These are phyloP conservation scores for Cryptotis parvus DNA, from an alignment of 2,113 vertebrate genomes.

Conservation along the genomic window DNA sequence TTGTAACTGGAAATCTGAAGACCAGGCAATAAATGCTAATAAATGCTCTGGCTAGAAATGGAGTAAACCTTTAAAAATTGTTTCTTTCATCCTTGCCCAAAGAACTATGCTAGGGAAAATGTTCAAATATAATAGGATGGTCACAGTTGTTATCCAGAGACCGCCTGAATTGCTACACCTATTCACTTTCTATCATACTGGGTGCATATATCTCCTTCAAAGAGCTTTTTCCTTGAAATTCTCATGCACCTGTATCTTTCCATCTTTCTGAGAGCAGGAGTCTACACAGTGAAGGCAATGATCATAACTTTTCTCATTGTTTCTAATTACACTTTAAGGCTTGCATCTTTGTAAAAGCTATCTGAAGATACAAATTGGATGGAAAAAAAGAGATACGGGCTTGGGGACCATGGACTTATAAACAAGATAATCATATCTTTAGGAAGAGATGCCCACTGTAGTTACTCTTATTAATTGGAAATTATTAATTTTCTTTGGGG, in stretches of 20 bases:
- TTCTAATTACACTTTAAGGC: slow-evolving; percentile 57
- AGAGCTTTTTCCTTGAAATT: slow-evolving; percentile 58
- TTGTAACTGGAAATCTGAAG: slow-evolving; percentile 53
- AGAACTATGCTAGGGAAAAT: slow-evolving; percentile 27
- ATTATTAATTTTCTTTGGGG: slow-evolving; percentile 48
- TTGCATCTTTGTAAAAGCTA: slow-evolving; percentile 62
- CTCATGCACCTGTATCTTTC: slow-evolving; percentile 16
- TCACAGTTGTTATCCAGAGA: slow-evolving; percentile 50
- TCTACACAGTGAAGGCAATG: slow-evolving; percentile 58
- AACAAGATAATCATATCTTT: slow-evolving; percentile 29
- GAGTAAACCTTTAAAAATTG: slow-evolving; percentile 45
- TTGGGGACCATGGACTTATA: slow-evolving; percentile 65
- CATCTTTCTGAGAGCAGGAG: slow-evolving; percentile 47
- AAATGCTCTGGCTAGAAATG: slow-evolving; percentile 47
- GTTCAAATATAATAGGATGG: slow-evolving; percentile 38
- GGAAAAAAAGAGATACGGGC: slow-evolving; percentile 55
- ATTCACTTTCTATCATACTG: slow-evolving; percentile 1
- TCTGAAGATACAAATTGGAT: slow-evolving; percentile 50
- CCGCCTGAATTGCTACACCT: slow-evolving; percentile 24
- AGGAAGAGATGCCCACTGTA: slow-evolving; percentile 58
- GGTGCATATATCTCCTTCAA: slow-evolving; percentile 34
- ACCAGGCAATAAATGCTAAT: slow-evolving; percentile 53
- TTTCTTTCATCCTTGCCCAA: slow-evolving; percentile 44
- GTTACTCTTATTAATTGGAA: slow-evolving; percentile 50
- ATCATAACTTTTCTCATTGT: slow-evolving; percentile 35